Percentiles rank a stretch among this genome's conserved stretches.
Evolutionary conservation across 2,888 invertebrate species (phyloP).

Genomic region (Luperina testacea): DNA sequence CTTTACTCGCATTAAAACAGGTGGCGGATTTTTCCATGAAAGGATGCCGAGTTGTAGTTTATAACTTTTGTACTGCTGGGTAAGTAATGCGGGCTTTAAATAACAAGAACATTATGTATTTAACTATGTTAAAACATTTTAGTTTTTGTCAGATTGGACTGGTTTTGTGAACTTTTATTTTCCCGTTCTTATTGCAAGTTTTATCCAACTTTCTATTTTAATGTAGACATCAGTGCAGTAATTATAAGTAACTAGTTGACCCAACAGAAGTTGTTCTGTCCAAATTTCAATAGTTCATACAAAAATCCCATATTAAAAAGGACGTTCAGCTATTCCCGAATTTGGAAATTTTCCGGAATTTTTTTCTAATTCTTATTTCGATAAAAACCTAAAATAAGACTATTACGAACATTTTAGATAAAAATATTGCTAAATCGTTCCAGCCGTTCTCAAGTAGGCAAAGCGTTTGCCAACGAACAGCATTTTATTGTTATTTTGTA

Average conservation of each 20-base stretch:
- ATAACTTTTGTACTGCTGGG: slow-evolving; percentile 26
- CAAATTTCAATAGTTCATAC: not conserved
- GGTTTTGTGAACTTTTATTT: not conserved
- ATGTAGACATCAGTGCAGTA: not conserved
- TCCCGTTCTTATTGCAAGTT: not conserved
- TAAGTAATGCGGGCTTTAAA: slow-evolving; percentile 28
- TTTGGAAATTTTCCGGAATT: not conserved
- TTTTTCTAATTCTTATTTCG: not conserved
- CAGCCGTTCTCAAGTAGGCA: not conserved
- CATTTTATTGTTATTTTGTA: not conserved
- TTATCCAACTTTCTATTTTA: not conserved
- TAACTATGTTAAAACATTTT: not conserved
- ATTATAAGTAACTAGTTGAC: not conserved
- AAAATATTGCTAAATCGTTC: too few relatives aligned
- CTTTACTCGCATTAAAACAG: slow-evolving; percentile 40
- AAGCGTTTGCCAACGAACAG: not conserved
- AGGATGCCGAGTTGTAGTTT: slow-evolving; percentile 13
- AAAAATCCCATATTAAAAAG: not conserved
- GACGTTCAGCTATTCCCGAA: not conserved
- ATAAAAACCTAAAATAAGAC: not conserved
- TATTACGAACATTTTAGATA: too few relatives aligned
- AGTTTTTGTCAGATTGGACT: not conserved
- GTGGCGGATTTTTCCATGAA: slow-evolving; percentile 24
- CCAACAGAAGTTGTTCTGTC: not conserved
- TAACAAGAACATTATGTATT: not conserved